A percentile compares a stretch with the other conserved stretches of the same genome.
Evolutionary conservation across 2,113 vertebrate genomes (phyloP).

Genomic region (Choloepus hoffmanni): DNA sequence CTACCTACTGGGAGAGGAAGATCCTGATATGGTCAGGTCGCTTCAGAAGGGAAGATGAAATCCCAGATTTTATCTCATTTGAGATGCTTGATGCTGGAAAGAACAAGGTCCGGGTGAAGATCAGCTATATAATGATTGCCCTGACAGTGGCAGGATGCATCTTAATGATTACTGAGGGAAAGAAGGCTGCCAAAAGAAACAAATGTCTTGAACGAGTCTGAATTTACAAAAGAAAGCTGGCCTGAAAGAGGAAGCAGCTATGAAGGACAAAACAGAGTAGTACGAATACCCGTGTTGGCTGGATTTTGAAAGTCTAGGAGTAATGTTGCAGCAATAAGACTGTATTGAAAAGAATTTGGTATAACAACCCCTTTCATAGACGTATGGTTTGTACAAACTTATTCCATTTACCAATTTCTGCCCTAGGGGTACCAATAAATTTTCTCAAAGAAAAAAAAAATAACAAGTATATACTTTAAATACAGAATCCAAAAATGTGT

Average conservation of each 20-base stretch:
- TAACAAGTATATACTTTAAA: background rate
- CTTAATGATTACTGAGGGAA: constrained; percentile 88
- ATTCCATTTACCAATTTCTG: constrained; percentile 9
- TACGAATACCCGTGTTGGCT: background rate
- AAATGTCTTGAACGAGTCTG: constrained; percentile 86
- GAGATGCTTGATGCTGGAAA: constrained; percentile 92
- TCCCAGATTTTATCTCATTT: constrained; percentile 93
- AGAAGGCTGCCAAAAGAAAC: constrained; percentile 90
- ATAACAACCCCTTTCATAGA: background rate
- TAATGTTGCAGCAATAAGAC: background rate
- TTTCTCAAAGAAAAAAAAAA: constrained; percentile 46
- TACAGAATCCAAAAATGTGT: background rate
- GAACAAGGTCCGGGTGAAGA: constrained; percentile 91
- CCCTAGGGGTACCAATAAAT: constrained; percentile 74
- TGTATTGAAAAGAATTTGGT: background rate
- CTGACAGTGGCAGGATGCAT: constrained; percentile 90
- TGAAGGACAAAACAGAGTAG: constrained; percentile 79
- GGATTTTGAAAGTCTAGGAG: constrained; percentile 47
- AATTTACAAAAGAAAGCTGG: constrained; percentile 94
- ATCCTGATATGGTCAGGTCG: constrained; percentile 93
- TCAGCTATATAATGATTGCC: constrained; percentile 92
- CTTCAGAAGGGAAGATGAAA: constrained; percentile 93
- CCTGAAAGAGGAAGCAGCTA: constrained; percentile 83
- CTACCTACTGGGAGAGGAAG: constrained; percentile 90
- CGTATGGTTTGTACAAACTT: constrained; percentile 34